phyloP scores from a whole-genome alignment of 2,113 vertebrate species.

The Tamias sibiricus region DNA sequence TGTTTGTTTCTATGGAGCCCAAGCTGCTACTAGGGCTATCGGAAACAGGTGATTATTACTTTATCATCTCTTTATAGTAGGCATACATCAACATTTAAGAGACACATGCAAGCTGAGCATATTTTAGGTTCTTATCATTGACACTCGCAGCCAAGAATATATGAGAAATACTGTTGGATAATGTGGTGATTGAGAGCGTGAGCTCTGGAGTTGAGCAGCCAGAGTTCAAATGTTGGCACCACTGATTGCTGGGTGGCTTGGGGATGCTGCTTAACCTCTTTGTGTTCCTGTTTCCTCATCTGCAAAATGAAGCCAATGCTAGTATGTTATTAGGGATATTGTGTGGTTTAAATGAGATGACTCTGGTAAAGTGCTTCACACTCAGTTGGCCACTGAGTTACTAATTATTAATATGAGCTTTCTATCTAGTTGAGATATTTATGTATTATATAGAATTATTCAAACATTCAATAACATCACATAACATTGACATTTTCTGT shows the following conservation, averaged over 20 bases:
- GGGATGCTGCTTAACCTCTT: neutral
- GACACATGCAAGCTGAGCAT: neutral
- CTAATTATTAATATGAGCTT: neutral
- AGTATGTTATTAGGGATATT: neutral
- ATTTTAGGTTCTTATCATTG: conserved; percentile 3
- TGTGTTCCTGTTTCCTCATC: neutral
- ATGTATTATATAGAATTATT: neutral
- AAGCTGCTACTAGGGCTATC: neutral
- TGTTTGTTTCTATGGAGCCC: neutral
- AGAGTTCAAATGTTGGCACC: neutral
- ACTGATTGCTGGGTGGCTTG: too few relatives aligned
- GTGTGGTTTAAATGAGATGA: neutral
- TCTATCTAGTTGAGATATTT: neutral
- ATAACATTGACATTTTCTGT: neutral
- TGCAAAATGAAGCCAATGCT: neutral
- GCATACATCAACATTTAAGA: neutral
- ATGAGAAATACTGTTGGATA: neutral
- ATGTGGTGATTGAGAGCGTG: neutral
- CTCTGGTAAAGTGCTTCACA: neutral
- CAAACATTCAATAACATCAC: neutral
- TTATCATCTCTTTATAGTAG: neutral
- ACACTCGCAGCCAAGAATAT: neutral
- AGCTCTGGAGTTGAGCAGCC: neutral
- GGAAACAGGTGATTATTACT: neutral
- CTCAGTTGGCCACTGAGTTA: neutral